Evolutionary conservation across 1,140 invertebrate genomes (phyloP), one percentile per base, ranked within the genome.

Genomic region (Lepidotrigona ventralis): DNA sequence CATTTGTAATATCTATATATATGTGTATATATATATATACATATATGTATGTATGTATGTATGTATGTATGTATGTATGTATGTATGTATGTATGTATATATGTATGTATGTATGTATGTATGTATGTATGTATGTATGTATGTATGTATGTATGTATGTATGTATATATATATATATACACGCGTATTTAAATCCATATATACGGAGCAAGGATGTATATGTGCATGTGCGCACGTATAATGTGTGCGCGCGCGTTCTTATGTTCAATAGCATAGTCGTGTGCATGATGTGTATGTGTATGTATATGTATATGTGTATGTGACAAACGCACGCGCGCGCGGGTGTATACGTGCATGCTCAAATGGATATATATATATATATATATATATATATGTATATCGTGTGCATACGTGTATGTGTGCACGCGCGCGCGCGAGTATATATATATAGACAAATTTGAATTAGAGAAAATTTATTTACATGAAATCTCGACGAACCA

Each of bases 401-500:
- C 53, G 72, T 75, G 29, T 21, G 23, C n/a, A n/a, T 39, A 15
- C 51, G 70, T 51, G 70, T 51, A n/a, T n/a, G n/a, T 51, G 70
- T 19, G 72, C 17, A 39, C 53, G 72, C 75, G 53, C 76, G 60
- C 73, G 54, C 63, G 46, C 21, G 63, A 68, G 71, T 63, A 51
- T 74, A 63, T 78, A 78, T 79, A 84, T 66, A 53, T 84, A 79
- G 33, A 56, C 39, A n/a, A 70, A 83, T 79, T 83, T 33, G 56
- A 83, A 79, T 79, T 66, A 60, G 72, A 72, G 39, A 33, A 79
- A 64, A 83, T 76, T 82, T 75, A 76, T 70, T 79, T 82, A 78
- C 39, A 76, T 60, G 46, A 82, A 77, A 60, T 70, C 54, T 60
- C 2, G 21, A 26, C 3, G 6, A 60, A 78, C 21, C 26, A 33